Base-by-base conservation (phyloP, 2,797 vertebrate species). In the Orestias chungarensis region DNA sequence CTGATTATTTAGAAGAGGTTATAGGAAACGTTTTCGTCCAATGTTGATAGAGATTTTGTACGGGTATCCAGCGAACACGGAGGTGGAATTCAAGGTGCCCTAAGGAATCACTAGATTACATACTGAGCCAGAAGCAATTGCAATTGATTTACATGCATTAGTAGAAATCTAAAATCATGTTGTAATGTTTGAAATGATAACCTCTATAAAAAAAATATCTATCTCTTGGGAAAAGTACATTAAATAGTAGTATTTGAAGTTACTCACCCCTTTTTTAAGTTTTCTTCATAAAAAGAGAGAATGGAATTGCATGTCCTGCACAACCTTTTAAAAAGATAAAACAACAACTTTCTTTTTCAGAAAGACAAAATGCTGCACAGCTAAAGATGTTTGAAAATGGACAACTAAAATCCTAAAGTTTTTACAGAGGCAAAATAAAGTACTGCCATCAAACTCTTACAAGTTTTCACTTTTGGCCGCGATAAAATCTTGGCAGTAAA, bases 161-260 rank as follows among this genome's bases (percentile, higher is more conserved):
- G 31, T 29, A 81, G 47, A 83, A 55, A 67, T 74, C 75, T 81
- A 46, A 52, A 54, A 52, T 86, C 75, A 79, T 78, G 57, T 87
- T 71, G n/a, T n/a, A n/a, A 82, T 78, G 70, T 81, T 84, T 78
- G 50, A 73, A 64, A 74, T 66, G 69, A 50, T 38, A 52, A 61
- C 46, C 67, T 50, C 50, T 6, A 5, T 23, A 40, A 6, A 38
- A 67, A 79, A 54, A 68, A 77, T 55, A 79, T 82, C 78, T 67
- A 84, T 47, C 57, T 72, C 29, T 0, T 18, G 79, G 75, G 67
- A n/a, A n/a, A n/a, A n/a, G n/a, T n/a, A n/a, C n/a, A n/a, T n/a
- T n/a, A n/a, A n/a, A n/a, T n/a, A n/a, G n/a, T n/a, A n/a, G n/a
- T n/a, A n/a, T n/a, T n/a, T n/a, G n/a, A n/a, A n/a, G n/a, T n/a